Percentiles rank a stretch among this genome's conserved stretches.
phyloP scores from a whole-genome alignment of 2,888 invertebrate genomes.

The Cloeon dipterum region DNA sequence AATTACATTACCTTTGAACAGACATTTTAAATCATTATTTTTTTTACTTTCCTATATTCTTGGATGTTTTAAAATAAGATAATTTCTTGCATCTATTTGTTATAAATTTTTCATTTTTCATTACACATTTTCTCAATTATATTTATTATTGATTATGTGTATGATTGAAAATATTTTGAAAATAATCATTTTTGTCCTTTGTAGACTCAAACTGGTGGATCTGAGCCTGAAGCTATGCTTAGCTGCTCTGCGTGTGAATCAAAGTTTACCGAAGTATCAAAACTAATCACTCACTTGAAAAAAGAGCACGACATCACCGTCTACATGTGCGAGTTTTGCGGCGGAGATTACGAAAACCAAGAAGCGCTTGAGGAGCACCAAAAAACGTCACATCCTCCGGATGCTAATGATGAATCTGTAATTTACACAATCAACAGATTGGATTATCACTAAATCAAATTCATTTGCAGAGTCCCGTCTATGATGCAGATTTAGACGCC shows the following conservation, averaged over 20 bases:
- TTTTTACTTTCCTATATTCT: too few species aligned
- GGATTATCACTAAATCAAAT: background rate
- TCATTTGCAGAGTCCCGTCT: background rate
- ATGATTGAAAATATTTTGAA: too few species aligned
- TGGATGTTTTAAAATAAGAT: too few species aligned
- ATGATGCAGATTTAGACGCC: background rate
- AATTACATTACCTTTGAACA: too few species aligned
- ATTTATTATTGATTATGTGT: too few species aligned
- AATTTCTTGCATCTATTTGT: too few species aligned
- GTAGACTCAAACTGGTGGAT: too few species aligned
- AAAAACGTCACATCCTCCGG: slow-evolving; percentile 37
- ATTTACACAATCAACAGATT: background rate
- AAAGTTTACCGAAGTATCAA: background rate
- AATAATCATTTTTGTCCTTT: too few species aligned
- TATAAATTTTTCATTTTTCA: too few species aligned
- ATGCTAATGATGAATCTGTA: slow-evolving; percentile 17
- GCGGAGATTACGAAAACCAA: slow-evolving; percentile 34
- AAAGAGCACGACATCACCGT: slow-evolving; percentile 32
- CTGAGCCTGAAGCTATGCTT: background rate
- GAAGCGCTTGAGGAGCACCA: slow-evolving; percentile 27
- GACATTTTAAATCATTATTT: too few species aligned
- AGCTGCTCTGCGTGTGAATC: background rate
- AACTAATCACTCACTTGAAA: slow-evolving; percentile 37
- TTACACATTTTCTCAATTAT: too few species aligned
- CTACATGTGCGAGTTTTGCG: slow-evolving; percentile 49